Base-by-base conservation (phyloP, 2,888 invertebrate genomes). In the Icerya purchasi region DNA sequence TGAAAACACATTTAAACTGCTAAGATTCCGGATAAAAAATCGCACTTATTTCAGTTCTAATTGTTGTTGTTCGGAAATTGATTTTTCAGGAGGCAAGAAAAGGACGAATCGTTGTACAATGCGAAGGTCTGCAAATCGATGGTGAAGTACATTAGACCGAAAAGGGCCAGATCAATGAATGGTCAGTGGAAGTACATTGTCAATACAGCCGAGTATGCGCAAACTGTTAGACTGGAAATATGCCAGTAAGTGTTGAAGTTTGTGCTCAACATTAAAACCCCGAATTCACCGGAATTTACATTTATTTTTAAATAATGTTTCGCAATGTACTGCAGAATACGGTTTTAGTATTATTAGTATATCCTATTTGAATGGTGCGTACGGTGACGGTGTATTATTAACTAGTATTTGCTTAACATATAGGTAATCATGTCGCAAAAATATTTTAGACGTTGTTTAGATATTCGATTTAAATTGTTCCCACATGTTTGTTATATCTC, bases 111-210 rank as follows among this genome's bases (percentile, higher is more conserved):
- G n/a, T n/a, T n/a, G n/a, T n/a, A n/a, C n/a, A n/a, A n/a, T n/a
- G n/a, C n/a, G n/a, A n/a, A n/a, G n/a, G n/a, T 88, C 74, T 88
- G 88, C 66, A 81, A 84, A 0, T 84, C 85, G 57, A 79, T 82
- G 2, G 81, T 87, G 50, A 81, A 83, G 65, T 86, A 86, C 67
- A 86, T 85, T 0, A 74, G 84, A 14, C 87, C 87, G 0, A 86
- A 86, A 69, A 77, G 86, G 62, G 88, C 86, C 0, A 76, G 84
- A 57, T 84, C 86, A 0, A 84, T 84, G 1, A 81, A 82, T 1
- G 87, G 87, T 0, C 78, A 82, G 65, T 88, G 88, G 87, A 87
- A 87, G 68, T 87, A 82, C 68, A 84, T 88, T 64, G 86, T 88
- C 54, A 88, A 88, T 67, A 85, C 86, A 0, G 86, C 84, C 0